Conservation (phyloP, 1,140 invertebrate species). For the roundworm (Caenorhabditis elegans) region DNA sequence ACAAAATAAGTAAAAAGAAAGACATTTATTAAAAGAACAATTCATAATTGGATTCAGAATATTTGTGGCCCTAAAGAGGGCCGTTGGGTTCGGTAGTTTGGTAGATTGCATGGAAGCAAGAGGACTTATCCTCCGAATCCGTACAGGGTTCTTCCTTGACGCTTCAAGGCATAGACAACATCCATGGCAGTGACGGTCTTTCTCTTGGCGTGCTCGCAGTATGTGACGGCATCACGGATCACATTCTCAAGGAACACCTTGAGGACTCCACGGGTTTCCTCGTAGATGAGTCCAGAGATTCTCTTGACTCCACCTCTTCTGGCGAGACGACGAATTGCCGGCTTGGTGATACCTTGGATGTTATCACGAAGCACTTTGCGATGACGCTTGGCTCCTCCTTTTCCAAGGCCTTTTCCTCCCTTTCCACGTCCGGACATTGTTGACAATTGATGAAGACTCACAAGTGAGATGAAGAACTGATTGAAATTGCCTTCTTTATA, state of each 20-base stretch:
- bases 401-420: slow-evolving; percentile 74
- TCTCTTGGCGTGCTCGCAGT: slow-evolving; percentile 78
- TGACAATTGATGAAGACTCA: no score
- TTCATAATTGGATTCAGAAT: no score
- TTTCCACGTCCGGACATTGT: slow-evolving; percentile 63
- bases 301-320: slow-evolving; percentile 74
- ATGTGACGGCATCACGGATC: slow-evolving; percentile 80
- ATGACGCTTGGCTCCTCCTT: slow-evolving; percentile 75
- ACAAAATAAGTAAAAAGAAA: no score
- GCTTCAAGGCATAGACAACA: slow-evolving; percentile 80
- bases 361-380: slow-evolving; percentile 73
- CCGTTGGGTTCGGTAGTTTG: slow-evolving; percentile 47
- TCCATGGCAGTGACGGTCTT: slow-evolving; percentile 83
- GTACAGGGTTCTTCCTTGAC: slow-evolving; percentile 76
- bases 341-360: slow-evolving; percentile 76
- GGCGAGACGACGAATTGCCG: slow-evolving; percentile 73
- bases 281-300: slow-evolving; percentile 76
- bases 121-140: slow-evolving; percentile 70
- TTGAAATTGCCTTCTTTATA: no score
- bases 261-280: slow-evolving; percentile 62
- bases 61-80: slow-evolving; percentile 53
- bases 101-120: no score
- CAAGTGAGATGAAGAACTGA: no score
- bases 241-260: slow-evolving; percentile 76
- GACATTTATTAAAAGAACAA: no score